Percentiles rank a stretch among this genome's conserved stretches.
Evolutionary conservation across 2,797 vertebrate genomes (phyloP).

Genomic region (Eurystomus glaucurus): DNA sequence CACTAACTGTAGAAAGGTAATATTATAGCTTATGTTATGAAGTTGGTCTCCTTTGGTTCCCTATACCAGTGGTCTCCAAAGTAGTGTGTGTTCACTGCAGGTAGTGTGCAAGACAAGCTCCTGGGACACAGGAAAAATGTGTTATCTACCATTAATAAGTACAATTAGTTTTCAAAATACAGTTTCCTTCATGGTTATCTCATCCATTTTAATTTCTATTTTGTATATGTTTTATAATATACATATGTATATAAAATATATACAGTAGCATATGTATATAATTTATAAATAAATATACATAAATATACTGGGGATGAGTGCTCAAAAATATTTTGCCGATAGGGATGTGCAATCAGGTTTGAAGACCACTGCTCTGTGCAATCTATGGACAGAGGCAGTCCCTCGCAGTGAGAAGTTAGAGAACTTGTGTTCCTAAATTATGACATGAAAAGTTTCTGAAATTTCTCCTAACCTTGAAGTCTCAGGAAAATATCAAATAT

Average conservation of each 20-base stretch:
- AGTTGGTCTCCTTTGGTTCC: not conserved
- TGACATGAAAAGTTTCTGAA: not conserved
- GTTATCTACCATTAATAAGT: not conserved
- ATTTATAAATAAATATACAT: not conserved
- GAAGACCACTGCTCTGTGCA: not conserved
- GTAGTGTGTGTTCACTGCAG: not conserved
- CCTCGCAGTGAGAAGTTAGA: not conserved
- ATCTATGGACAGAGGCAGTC: not conserved
- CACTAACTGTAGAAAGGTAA: not conserved
- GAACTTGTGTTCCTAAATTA: not conserved
- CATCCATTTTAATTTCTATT: not conserved
- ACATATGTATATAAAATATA: not conserved
- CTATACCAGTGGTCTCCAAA: not conserved
- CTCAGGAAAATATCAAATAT: not conserved
- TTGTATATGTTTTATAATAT: not conserved
- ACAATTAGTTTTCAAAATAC: not conserved
- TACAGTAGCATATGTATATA: not conserved
- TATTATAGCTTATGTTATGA: not conserved
- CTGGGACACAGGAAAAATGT: not conserved
- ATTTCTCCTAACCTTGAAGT: not conserved
- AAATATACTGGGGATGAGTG: not conserved
- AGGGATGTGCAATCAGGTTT: not conserved
- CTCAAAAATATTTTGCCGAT: not conserved
- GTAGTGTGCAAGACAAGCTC: not conserved
- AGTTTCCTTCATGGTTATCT: not conserved